A percentile compares a stretch with the other conserved stretches of the same genome.
Conservation (phyloP, 2,888 invertebrate species). For the Drosophila neonasuta region DNA sequence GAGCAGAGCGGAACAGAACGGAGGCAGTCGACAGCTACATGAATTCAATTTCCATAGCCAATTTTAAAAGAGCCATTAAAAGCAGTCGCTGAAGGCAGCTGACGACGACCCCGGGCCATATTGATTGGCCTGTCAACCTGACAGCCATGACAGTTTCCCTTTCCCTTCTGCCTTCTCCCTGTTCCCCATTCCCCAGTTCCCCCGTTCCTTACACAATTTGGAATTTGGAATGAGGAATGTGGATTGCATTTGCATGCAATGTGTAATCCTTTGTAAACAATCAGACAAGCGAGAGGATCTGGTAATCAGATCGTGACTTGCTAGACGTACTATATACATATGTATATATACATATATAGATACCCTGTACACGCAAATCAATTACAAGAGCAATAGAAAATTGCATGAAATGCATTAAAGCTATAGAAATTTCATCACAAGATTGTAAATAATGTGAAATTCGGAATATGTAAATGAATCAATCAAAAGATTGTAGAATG, state of each 20-base stretch:
- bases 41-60: slow-evolving; percentile 58
- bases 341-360: background rate
- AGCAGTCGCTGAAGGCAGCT: slow-evolving; percentile 16
- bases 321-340: background rate
- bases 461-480: no score
- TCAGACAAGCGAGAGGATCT: slow-evolving; percentile 15
- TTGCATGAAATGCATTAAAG: no score
- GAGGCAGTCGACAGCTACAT: slow-evolving; percentile 12
- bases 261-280: slow-evolving; percentile 17
- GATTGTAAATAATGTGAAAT: no score
- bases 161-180: background rate
- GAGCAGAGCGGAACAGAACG: background rate
- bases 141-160: background rate
- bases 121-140: slow-evolving; percentile 30
- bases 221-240: background rate
- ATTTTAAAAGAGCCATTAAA: slow-evolving; percentile 42
- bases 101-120: slow-evolving; percentile 1
- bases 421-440: no score
- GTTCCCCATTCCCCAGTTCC: background rate
- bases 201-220: background rate
- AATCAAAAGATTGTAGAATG: no score
- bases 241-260: slow-evolving; percentile 15
- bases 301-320: slow-evolving; percentile 14
- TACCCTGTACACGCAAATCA: background rate
- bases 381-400: background rate